phyloP scores from a whole-genome alignment of 2,113 vertebrate genomes.

The Phrynocephalus versicolor region DNA sequence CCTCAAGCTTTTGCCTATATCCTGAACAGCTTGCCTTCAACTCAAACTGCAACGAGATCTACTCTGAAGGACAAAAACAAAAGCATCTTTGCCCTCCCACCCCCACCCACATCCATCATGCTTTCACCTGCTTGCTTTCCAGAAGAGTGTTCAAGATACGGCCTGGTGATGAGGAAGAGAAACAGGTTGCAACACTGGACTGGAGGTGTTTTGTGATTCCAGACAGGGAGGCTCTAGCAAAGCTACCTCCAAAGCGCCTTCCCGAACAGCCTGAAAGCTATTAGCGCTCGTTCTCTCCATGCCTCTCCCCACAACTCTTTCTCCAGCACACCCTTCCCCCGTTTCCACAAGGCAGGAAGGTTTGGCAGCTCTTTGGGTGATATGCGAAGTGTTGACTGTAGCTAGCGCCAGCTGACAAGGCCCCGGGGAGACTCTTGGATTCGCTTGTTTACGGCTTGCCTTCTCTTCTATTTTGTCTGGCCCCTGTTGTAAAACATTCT shows the following conservation, averaged over 20 bases:
- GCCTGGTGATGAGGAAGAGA: no score
- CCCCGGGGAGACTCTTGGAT: slow-evolving; percentile 39
- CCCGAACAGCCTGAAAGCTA: slow-evolving; percentile 46
- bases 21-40: no score
- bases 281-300: not conserved
- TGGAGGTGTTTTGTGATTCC: no score
- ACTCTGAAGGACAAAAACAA: no score
- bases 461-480: slow-evolving; percentile 36
- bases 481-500: slow-evolving; percentile 35
- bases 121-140: no score
- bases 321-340: not conserved
- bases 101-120: no score
- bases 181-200: no score
- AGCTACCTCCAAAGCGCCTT: slow-evolving; percentile 12
- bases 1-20: not conserved
- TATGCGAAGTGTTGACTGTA: slow-evolving; percentile 44
- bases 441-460: slow-evolving; percentile 53
- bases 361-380: slow-evolving; percentile 40
- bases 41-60: no score
- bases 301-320: no score
- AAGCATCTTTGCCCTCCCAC: no score
- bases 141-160: no score
- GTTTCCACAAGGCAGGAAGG: not conserved
- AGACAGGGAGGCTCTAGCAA: not conserved
- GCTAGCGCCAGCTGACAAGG: slow-evolving; percentile 45